Evolutionary conservation across 2,797 vertebrate genomes (phyloP).

Genomic region (Urosaurus nigricauda): DNA sequence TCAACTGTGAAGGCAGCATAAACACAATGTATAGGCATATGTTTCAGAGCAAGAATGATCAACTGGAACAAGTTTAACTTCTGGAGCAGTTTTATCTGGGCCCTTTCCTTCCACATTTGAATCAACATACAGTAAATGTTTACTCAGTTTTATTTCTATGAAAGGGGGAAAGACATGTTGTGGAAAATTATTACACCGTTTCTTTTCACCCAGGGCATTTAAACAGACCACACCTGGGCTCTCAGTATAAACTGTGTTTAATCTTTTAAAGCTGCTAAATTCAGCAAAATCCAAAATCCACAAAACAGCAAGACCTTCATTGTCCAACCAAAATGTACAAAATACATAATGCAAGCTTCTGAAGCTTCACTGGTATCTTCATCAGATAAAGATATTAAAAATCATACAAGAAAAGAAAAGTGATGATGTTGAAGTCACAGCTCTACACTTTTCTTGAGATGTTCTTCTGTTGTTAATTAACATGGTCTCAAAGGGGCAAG

Average conservation of each 20-base stretch:
- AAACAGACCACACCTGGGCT: background rate
- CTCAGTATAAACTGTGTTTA: background rate
- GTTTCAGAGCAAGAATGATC: background rate
- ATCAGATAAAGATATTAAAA: too few species aligned
- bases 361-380: too few species aligned
- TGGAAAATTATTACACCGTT: background rate
- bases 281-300: background rate
- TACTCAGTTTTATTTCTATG: background rate
- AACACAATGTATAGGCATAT: background rate
- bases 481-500: too few species aligned
- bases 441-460: too few species aligned
- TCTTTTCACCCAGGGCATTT: background rate
- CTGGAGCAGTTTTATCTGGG: background rate
- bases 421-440: too few species aligned
- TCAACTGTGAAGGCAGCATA: background rate
- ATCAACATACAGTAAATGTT: background rate
- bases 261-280: background rate
- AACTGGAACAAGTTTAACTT: background rate
- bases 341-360: too few species aligned
- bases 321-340: too few species aligned
- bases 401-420: too few species aligned
- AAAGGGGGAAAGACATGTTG: background rate
- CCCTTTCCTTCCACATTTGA: background rate
- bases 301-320: too few species aligned
- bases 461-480: too few species aligned